Percentiles rank a stretch among this genome's conserved stretches.
Conservation (phyloP, 2,888 invertebrate species). For the Polyommatus iphigenia region DNA sequence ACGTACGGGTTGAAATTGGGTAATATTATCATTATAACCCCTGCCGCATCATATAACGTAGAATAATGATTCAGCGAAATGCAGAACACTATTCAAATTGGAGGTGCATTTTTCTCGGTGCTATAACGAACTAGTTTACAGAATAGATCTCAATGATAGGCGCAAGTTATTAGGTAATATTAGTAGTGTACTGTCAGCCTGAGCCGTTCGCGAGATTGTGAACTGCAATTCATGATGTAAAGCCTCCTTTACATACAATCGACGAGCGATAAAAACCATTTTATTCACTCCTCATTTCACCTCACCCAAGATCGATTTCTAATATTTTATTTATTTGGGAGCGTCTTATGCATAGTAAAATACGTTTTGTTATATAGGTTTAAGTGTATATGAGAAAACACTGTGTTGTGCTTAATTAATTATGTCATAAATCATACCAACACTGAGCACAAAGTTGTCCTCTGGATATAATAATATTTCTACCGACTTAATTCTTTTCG, state of each 20-base stretch:
- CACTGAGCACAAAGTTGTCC: no score
- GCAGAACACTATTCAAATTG: conserved; percentile 8
- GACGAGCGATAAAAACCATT: conserved; percentile 2
- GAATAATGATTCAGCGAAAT: conserved; percentile 16
- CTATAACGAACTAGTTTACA: conserved; percentile 41
- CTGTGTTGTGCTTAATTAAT: no score
- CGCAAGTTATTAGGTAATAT: conserved; percentile 30
- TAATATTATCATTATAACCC: not conserved
- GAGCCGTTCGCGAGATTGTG: conserved; percentile 12
- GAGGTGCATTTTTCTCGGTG: conserved; percentile 20
- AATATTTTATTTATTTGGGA: conserved; percentile 14
- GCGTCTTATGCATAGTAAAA: conserved; percentile 16
- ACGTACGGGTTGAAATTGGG: not conserved
- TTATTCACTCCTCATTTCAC: not conserved
- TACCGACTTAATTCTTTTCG: no score
- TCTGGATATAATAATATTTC: no score
- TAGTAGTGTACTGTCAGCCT: conserved; percentile 27
- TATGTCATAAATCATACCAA: no score
- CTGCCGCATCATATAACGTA: not conserved
- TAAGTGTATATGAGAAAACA: no score
- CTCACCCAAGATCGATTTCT: not conserved
- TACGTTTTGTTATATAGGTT: not conserved
- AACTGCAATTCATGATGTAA: conserved; percentile 29
- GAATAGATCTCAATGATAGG: conserved; percentile 24
- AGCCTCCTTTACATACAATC: conserved; percentile 27